Evolutionary conservation across 2,113 vertebrate genomes (phyloP), one percentile per base, ranked within the genome.

Genomic region (Peromyscus leucopus): DNA sequence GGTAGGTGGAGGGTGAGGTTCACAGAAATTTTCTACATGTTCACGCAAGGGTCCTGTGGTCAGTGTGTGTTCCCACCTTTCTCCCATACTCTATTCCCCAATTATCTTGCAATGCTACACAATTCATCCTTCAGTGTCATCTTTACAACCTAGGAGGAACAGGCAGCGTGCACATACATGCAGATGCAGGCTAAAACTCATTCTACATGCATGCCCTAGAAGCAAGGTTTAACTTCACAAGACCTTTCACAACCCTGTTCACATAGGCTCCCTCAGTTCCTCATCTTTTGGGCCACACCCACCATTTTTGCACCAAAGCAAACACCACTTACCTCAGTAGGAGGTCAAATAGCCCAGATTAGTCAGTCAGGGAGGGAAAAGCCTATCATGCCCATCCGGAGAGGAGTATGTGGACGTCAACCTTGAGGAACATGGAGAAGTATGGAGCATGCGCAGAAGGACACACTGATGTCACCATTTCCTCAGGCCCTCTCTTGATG

Each of bases 301-400:
- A 28, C 19, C 36, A 57, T 22, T 57, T 83, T 9, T 83, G 33
- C 5, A 22, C 6, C 22, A 36, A 26, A 59, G 13, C 24, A 31
- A 36, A n/a, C 2, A n/a, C 48, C 21, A 63, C 39, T 7, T 24
- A 63, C 26, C 26, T 24, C n/a, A 61, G 42, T 2, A 42, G 31
- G 22, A 28, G 3, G 0, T 7, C 39, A 17, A 24, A 63, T 46
- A 31, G 22, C 36, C n/a, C 9, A 16, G 7, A 9, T 12, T 6
- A 3, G n/a, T 39, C 24, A 42, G 2, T 26, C 15, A 31, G 13
- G 4, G 24, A 31, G 13, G 22, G 24, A 39, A 63, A 15, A 63
- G 6, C 12, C 57, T 24, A 28, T 24, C 42, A n/a, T 5, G 2
- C 3, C 5, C 11, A 0, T 15, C 36, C 8, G 1, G 10, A 59